These are phyloP conservation scores for Leptogaster cylindrica DNA, from an alignment of 2,888 invertebrate genomes.

Conservation along the genomic window DNA sequence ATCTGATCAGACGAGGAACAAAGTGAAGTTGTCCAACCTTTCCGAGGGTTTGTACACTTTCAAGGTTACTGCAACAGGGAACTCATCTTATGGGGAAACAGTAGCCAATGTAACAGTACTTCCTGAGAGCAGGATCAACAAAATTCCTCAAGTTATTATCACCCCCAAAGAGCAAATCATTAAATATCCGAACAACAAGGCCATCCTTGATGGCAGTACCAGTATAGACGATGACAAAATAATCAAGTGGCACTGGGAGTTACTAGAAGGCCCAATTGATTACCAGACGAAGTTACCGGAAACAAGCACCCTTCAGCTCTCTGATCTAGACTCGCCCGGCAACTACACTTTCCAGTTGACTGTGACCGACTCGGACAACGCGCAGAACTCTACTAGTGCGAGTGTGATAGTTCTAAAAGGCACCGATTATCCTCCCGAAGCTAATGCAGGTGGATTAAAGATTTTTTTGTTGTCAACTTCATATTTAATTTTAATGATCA, in stretches of 20 bases:
- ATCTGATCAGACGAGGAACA: constrained; percentile 82
- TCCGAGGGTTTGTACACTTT: constrained; percentile 88
- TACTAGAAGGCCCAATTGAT: constrained; percentile 84
- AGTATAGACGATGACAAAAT: constrained; percentile 84
- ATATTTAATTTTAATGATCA: constrained; percentile 50
- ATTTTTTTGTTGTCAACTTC: background rate
- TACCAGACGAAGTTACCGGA: constrained; percentile 82
- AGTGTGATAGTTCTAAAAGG: constrained; percentile 89
- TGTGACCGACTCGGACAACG: constrained; percentile 89
- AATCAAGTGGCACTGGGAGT: constrained; percentile 90
- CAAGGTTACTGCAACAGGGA: constrained; percentile 82
- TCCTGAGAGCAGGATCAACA: constrained; percentile 83
- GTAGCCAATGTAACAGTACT: constrained; percentile 89
- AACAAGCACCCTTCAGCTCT: constrained; percentile 81
- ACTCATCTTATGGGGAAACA: constrained; percentile 78
- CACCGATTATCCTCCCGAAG: constrained; percentile 93
- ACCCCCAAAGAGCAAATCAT: constrained; percentile 86
- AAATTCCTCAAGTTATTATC: constrained; percentile 83
- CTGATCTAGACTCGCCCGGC: constrained; percentile 83
- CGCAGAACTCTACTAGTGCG: constrained; percentile 83
- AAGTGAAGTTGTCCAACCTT: constrained; percentile 81
- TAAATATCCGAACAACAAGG: constrained; percentile 86
- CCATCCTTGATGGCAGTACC: constrained; percentile 86
- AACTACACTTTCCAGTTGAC: constrained; percentile 90
- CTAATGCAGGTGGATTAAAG: constrained; percentile 75